Conservation (phyloP, 2,797 vertebrate genomes). For the Hirundo rustica region DNA sequence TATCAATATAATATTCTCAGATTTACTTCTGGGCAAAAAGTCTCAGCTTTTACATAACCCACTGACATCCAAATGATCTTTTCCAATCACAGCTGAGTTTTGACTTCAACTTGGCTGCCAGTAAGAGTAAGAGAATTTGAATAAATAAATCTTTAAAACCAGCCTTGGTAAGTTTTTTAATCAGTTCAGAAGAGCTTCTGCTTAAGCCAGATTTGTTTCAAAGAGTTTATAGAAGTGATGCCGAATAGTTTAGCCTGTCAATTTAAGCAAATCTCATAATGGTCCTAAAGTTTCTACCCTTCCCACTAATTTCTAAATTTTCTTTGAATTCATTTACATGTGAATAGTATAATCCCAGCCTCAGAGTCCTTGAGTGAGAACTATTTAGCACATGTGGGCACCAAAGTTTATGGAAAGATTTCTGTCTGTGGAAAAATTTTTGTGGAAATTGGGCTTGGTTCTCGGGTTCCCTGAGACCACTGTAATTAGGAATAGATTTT, state of each 20-base stretch:
- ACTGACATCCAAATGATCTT: not conserved
- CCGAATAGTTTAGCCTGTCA: not conserved
- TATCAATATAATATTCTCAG: not conserved
- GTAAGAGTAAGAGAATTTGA: not conserved
- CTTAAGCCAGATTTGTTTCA: constrained; percentile 22
- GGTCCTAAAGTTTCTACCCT: constrained; percentile 20
- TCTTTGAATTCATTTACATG: constrained; percentile 47
- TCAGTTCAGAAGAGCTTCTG: not conserved
- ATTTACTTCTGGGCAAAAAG: not conserved
- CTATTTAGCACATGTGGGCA: constrained; percentile 15
- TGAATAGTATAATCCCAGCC: constrained; percentile 1
- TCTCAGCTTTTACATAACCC: not conserved
- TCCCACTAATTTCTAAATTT: constrained; percentile 11
- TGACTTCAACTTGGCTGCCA: constrained; percentile 21
- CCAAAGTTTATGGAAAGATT: constrained; percentile 4
- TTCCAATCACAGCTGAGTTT: constrained; percentile 6
- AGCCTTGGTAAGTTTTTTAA: constrained; percentile 26
- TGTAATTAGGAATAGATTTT: constrained; percentile 12
- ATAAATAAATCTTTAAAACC: constrained; percentile 30
- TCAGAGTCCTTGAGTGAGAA: constrained; percentile 4
- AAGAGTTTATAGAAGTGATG: not conserved
- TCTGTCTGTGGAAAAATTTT: constrained; percentile 44
- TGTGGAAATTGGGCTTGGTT: constrained; percentile 38
- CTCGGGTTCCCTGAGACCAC: not conserved
- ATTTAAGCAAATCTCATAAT: constrained; percentile 30